These are phyloP conservation scores for Sorex fumeus DNA, from an alignment of 2,113 vertebrate species.

Conservation along the genomic window DNA sequence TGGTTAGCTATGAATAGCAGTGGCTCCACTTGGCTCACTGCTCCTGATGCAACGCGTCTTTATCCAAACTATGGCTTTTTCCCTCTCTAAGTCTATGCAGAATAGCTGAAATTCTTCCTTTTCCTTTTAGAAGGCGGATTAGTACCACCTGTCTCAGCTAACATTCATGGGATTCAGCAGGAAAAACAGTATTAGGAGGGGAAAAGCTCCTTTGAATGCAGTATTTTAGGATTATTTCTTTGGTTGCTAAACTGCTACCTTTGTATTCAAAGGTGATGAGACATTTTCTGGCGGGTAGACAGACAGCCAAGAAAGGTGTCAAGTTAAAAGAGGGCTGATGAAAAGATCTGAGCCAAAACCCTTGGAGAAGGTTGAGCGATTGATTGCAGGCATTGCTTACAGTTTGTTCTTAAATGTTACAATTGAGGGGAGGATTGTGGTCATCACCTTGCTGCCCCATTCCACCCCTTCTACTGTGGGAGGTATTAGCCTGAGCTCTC, in stretches of 20 bases:
- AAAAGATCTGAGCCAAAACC: slow-evolving; percentile 62
- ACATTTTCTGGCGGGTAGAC: slow-evolving; percentile 80
- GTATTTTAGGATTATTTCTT: slow-evolving; percentile 80
- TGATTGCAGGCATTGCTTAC: slow-evolving; percentile 19
- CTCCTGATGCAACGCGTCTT: slow-evolving; percentile 55
- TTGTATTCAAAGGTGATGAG: slow-evolving; percentile 83
- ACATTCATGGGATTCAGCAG: slow-evolving; percentile 82
- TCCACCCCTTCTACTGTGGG: slow-evolving; percentile 53
- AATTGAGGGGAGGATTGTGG: slow-evolving; percentile 57
- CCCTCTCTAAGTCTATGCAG: slow-evolving; percentile 6
- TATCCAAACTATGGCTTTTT: neutral
- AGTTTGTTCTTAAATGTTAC: slow-evolving; percentile 61
- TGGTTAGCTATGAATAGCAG: slow-evolving; percentile 63
- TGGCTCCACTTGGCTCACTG: neutral
- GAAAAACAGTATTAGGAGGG: slow-evolving; percentile 82
- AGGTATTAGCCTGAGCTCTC: slow-evolving; percentile 60
- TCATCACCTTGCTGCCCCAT: slow-evolving; percentile 28
- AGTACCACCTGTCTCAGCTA: slow-evolving; percentile 83
- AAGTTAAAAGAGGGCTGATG: slow-evolving; percentile 78
- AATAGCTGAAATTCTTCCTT: slow-evolving; percentile 81
- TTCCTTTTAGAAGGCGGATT: slow-evolving; percentile 81
- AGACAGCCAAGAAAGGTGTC: slow-evolving; percentile 74
- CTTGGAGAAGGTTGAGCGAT: slow-evolving; percentile 18
- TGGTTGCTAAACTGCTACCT: slow-evolving; percentile 81
- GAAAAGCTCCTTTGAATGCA: slow-evolving; percentile 79